Percentiles rank a stretch among this genome's conserved stretches.
Conservation (phyloP, 2,888 invertebrate species). For the Plemyria rubiginata region DNA sequence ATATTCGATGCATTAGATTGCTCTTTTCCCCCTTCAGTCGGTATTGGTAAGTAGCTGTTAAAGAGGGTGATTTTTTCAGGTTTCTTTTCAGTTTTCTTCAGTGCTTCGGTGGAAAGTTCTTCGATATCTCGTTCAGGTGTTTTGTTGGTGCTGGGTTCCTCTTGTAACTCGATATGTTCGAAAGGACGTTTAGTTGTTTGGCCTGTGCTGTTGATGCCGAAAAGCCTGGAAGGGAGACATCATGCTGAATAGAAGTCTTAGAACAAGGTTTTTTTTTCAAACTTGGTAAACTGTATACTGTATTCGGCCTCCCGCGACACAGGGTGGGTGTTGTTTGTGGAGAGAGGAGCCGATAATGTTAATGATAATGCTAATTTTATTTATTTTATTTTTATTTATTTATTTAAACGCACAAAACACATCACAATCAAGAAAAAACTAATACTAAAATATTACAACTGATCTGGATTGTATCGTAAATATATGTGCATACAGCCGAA, state of each 20-base stretch:
- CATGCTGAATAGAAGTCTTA: neutral
- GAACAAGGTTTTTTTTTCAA: too few relatives aligned
- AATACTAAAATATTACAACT: too few relatives aligned
- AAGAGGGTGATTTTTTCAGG: conserved; percentile 72
- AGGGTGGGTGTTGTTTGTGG: too few relatives aligned
- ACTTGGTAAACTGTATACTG: too few relatives aligned
- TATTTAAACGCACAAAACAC: too few relatives aligned
- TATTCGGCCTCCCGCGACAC: too few relatives aligned
- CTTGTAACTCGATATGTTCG: conserved; percentile 40
- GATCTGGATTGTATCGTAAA: too few relatives aligned
- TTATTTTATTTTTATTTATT: too few relatives aligned
- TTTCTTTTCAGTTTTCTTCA: conserved; percentile 61
- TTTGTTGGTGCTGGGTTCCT: conserved; percentile 43
- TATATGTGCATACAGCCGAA: too few relatives aligned
- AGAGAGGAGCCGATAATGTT: too few relatives aligned
- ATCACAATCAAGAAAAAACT: too few relatives aligned
- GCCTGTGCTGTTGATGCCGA: conserved; percentile 57
- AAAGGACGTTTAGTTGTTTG: conserved; percentile 48
- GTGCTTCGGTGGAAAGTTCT: conserved; percentile 63
- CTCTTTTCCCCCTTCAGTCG: neutral
- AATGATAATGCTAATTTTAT: too few relatives aligned
- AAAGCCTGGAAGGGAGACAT: conserved; percentile 56
- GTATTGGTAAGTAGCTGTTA: conserved; percentile 60
- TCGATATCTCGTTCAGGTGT: conserved; percentile 65
- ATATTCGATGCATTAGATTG: neutral